Evolutionary conservation across 2,888 invertebrate species (phyloP).

Genomic region (Arrhopalites spinosus): DNA sequence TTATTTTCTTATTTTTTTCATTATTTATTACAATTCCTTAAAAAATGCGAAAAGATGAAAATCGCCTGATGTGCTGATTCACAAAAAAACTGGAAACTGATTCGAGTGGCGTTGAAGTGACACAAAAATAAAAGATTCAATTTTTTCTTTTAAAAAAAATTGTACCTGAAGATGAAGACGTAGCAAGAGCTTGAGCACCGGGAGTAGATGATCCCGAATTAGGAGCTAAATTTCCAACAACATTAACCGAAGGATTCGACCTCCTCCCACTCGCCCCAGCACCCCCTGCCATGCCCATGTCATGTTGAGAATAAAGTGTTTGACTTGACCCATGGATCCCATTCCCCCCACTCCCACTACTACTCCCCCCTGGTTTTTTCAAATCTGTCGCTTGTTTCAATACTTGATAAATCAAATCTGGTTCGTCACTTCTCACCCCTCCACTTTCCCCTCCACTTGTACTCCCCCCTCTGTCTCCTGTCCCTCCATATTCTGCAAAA

Average conservation of each 20-base stretch:
- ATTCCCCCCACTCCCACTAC: constrained; percentile 50
- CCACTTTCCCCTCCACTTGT: not conserved
- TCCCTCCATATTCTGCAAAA: not conserved
- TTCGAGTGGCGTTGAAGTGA: too few species aligned
- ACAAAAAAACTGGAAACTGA: too few species aligned
- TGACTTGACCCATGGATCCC: constrained; percentile 52
- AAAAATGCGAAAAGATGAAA: too few species aligned
- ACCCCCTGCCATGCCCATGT: constrained; percentile 40
- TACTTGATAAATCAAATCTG: constrained; percentile 93
- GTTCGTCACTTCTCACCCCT: constrained; percentile 68
- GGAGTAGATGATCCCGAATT: constrained; percentile 52
- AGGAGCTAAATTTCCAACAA: constrained; percentile 34
- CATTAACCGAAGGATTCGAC: constrained; percentile 56
- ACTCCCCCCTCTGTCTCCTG: not conserved
- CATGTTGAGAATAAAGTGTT: constrained; percentile 54
- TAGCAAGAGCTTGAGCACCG: constrained; percentile 42
- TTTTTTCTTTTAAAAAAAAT: not conserved
- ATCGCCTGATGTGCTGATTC: too few species aligned
- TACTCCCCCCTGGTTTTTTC: constrained; percentile 49
- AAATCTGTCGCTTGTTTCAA: constrained; percentile 93
- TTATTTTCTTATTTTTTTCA: too few species aligned
- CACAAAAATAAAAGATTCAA: not conserved
- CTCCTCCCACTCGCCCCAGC: constrained; percentile 33
- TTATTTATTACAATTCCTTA: too few species aligned
- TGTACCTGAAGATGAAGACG: constrained; percentile 53